A percentile compares a stretch with the other conserved stretches of the same genome.
phyloP scores from a whole-genome alignment of 23 tunicate species.

The Phallusia fumigata region DNA sequence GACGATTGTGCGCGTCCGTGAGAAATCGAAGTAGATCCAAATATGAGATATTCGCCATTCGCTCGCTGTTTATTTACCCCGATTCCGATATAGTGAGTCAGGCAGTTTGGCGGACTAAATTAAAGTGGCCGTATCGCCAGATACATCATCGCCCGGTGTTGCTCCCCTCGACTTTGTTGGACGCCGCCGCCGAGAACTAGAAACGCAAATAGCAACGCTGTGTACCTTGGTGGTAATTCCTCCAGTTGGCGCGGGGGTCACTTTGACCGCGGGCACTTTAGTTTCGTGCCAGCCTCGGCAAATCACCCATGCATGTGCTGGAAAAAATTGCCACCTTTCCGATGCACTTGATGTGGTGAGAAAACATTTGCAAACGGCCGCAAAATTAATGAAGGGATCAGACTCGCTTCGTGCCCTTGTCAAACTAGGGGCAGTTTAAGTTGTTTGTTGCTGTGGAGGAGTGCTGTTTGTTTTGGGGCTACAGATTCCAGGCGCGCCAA shows the following conservation, averaged over 20 bases:
- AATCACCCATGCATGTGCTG: constrained; percentile 1
- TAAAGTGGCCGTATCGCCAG: constrained; percentile 11
- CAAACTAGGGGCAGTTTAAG: neutral
- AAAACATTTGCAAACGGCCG: constrained; percentile 4
- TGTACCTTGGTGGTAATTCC: neutral
- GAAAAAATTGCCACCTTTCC: constrained; percentile 8
- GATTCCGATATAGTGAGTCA: neutral
- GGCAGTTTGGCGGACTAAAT: neutral
- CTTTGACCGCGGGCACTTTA: neutral
- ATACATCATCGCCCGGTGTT: neutral
- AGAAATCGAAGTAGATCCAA: neutral
- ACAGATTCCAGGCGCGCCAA: neutral
- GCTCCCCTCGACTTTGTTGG: neutral
- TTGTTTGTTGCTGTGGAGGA: neutral
- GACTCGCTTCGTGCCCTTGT: neutral
- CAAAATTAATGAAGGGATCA: constrained; percentile 4
- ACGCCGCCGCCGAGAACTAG: neutral
- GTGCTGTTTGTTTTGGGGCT: constrained; percentile 8
- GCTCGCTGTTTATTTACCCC: neutral
- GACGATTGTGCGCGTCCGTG: neutral
- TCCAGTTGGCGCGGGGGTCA: neutral
- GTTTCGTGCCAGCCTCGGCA: neutral
- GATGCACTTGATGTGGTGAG: constrained; percentile 10
- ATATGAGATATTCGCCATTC: neutral
- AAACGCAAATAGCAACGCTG: constrained; percentile 7